Evolutionary conservation across 2,797 vertebrate species (phyloP).

Genomic region (Xenops minutus): DNA sequence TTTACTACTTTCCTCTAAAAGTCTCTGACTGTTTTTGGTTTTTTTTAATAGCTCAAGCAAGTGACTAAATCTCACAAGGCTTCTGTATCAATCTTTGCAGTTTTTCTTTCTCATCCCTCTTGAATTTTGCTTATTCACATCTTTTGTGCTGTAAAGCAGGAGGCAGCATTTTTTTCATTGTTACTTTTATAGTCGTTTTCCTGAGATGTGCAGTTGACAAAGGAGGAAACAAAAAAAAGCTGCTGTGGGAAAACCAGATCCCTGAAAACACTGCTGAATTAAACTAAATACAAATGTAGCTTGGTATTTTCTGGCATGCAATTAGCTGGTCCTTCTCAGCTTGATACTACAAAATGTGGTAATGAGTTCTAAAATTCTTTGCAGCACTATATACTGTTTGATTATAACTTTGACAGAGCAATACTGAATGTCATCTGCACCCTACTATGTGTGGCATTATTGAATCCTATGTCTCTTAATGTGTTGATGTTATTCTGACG

Average conservation of each 20-base stretch:
- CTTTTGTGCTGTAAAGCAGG: background rate
- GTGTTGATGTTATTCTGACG: background rate
- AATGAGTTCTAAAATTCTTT: background rate
- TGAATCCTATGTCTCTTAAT: background rate
- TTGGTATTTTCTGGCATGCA: background rate
- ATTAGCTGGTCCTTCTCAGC: background rate
- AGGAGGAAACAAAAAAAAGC: background rate
- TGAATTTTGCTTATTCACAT: background rate
- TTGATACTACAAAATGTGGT: background rate
- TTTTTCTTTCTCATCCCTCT: background rate
- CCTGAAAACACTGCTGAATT: background rate
- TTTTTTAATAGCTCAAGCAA: slow-evolving; percentile 13
- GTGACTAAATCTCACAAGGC: slow-evolving; percentile 15
- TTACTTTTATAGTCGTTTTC: background rate
- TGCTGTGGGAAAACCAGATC: background rate
- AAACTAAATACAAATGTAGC: background rate
- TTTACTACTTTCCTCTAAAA: background rate
- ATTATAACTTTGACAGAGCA: background rate
- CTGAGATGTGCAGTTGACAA: background rate
- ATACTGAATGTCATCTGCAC: background rate
- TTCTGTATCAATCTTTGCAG: background rate
- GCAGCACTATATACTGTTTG: background rate
- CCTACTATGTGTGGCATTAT: background rate
- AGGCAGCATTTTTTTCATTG: background rate
- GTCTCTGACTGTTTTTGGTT: background rate